These are phyloP conservation scores for Apis cerana DNA, from an alignment of 1,140 invertebrate genomes.

Conservation along the genomic window DNA sequence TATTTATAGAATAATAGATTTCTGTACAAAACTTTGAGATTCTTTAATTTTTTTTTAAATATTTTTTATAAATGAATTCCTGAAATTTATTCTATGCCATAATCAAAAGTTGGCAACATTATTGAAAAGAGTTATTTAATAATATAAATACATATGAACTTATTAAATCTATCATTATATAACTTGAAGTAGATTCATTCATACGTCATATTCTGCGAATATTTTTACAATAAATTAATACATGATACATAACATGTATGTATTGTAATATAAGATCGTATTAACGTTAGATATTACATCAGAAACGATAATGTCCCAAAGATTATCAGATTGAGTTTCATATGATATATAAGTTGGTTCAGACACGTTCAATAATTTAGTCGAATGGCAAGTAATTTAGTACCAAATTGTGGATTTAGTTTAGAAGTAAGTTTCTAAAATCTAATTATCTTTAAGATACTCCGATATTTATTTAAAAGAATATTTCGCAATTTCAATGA, in stretches of 20 bases:
- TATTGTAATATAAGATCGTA: not conserved
- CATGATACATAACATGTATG: not conserved
- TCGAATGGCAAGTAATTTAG: no score
- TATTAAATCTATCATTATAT: not conserved
- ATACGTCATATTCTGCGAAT: slow-evolving; percentile 1
- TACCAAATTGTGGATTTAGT: no score
- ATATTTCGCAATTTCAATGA: no score
- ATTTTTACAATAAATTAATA: slow-evolving; percentile 26
- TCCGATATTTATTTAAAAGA: no score
- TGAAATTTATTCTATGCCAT: not conserved
- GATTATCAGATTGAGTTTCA: not conserved
- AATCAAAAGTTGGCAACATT: not conserved
- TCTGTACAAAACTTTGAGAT: not conserved
- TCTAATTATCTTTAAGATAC: no score
- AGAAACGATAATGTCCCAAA: not conserved
- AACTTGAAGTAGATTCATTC: not conserved
- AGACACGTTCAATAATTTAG: no score
- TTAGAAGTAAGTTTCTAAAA: no score
- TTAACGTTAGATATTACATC: not conserved
- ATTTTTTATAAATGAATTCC: not conserved
- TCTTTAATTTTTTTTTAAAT: not conserved
- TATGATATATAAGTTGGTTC: no score
- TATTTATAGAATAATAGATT: not conserved
- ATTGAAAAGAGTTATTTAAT: not conserved
- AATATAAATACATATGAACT: not conserved